Conservation (phyloP, 2,888 invertebrate genomes). For the Drosophila mimica region DNA sequence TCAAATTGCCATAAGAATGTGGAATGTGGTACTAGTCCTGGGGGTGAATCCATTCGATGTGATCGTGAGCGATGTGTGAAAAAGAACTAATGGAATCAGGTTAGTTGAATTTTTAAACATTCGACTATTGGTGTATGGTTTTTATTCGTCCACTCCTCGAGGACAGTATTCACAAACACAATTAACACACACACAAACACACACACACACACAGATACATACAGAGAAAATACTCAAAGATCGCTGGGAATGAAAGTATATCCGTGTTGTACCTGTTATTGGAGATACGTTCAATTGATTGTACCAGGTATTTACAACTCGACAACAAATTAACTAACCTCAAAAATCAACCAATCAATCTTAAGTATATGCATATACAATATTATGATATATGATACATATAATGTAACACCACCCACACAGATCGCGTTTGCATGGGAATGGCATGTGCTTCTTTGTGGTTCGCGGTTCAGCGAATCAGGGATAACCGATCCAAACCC, state of each 20-base stretch:
- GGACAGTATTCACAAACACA: conserved; percentile 12
- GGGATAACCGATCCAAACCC: conserved; percentile 27
- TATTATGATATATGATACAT: conserved; percentile 34
- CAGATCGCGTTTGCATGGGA: conserved; percentile 58
- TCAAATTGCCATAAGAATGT: not conserved
- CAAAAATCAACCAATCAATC: conserved; percentile 17
- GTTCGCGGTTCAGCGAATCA: conserved; percentile 23
- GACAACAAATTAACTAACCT: conserved; percentile 50
- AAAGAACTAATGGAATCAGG: conserved; percentile 39
- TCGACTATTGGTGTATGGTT: conserved; percentile 43
- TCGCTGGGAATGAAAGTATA: conserved; percentile 49
- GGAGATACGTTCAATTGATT: conserved; percentile 62
- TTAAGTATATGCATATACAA: conserved; percentile 39
- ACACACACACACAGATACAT: conserved; percentile 13
- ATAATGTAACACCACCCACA: conserved; percentile 27
- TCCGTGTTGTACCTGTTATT: conserved; percentile 51
- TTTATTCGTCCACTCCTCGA: conserved; percentile 8
- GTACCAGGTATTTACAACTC: conserved; percentile 58
- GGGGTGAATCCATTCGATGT: conserved; percentile 12
- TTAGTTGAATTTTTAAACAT: conserved; percentile 43
- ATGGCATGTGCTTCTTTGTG: conserved; percentile 60
- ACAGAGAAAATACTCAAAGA: conserved; percentile 28
- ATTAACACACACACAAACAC: conserved; percentile 11
- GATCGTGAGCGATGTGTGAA: conserved; percentile 20
- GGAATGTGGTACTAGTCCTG: conserved; percentile 16